These are phyloP conservation scores for Drosophila antonietae DNA, from an alignment of 2,888 invertebrate genomes.

Conservation along the genomic window DNA sequence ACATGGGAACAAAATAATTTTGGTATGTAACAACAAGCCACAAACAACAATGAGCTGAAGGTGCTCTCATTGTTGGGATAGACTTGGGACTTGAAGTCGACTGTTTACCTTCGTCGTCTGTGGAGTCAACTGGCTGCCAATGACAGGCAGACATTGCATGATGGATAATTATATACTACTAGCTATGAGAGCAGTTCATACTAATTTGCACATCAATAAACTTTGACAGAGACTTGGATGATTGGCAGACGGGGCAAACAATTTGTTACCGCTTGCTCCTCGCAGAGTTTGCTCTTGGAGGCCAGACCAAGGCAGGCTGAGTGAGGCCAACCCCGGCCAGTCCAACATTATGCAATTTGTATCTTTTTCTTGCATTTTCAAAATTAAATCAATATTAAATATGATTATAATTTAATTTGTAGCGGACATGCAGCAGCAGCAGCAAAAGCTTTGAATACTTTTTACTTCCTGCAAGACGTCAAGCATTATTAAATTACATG, in stretches of 20 bases:
- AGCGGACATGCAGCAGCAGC: slow-evolving; percentile 47
- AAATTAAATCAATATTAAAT: slow-evolving; percentile 56
- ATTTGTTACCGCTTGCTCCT: slow-evolving; percentile 55
- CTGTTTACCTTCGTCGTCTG: slow-evolving; percentile 7
- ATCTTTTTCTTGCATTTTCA: slow-evolving; percentile 3
- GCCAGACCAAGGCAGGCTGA: slow-evolving; percentile 7
- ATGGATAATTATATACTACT: slow-evolving; percentile 39
- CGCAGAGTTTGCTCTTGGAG: slow-evolving; percentile 15
- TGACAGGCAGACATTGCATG: slow-evolving; percentile 45
- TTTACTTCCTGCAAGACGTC: slow-evolving; percentile 53
- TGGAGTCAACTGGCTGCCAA: slow-evolving; percentile 37
- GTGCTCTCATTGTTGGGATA: slow-evolving; percentile 43
- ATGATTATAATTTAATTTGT: slow-evolving; percentile 53
- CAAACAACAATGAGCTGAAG: slow-evolving; percentile 30
- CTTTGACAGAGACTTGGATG: slow-evolving; percentile 61
- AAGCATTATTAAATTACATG: slow-evolving; percentile 59
- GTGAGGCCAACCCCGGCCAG: not conserved
- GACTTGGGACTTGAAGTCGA: slow-evolving; percentile 18
- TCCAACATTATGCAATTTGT: slow-evolving; percentile 45
- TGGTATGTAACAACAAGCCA: slow-evolving; percentile 10
- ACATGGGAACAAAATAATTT: slow-evolving; percentile 32
- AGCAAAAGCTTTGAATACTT: slow-evolving; percentile 14
- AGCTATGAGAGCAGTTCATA: slow-evolving; percentile 23
- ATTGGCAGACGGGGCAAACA: slow-evolving; percentile 34
- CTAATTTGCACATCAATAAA: slow-evolving; percentile 73